Base-by-base conservation (phyloP, 2,888 invertebrate species). In the Drosophila pseudotakahashii region DNA sequence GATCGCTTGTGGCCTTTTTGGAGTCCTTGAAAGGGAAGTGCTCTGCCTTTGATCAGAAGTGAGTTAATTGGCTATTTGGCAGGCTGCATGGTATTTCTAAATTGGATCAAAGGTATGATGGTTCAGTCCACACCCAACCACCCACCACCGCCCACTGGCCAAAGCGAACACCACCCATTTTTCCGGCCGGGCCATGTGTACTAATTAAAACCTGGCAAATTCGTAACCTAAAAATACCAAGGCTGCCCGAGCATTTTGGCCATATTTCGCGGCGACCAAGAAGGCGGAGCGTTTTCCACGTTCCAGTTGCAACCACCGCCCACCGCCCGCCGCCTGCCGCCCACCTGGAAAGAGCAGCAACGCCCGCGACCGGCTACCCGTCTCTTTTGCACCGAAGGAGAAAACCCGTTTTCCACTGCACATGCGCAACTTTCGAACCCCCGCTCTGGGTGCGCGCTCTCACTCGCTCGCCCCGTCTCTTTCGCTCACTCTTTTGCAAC, bases 231-330 rank as follows among this genome's bases (percentile, higher is more conserved):
- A 77, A 85, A 75, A 77, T 69, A 80, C 73, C 67, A 69, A 66
- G 63, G 53, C 75, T 48, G 52, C 53, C 63, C 60, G 6, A 64
- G 36, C 64, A 30, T 53, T 64, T 58, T 59, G 59, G 50, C 69
- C 59, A 52, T 72, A 57, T 70, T 60, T 45, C 51, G 39, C 37
- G 54, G 26, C n/a, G 16, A 34, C 19, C 41, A 16, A 52, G 64
- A 72, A 67, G 89, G 83, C 89, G 89, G 84, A 79, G 89, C 89
- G 50, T 78, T 75, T 78, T 80, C 75, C 81, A 72, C 73, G 73
- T 84, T 74, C 73, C 77, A 79, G 76, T 80, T 66, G 63, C 60
- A 71, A 39, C 50, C 59, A 55, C 66, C 47, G 51, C 26, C 47
- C 50, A 59, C 37, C 61, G 37, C 44, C 60, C 60, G 14, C 58